phyloP scores from a whole-genome alignment of 2,888 invertebrate genomes.

The Cryptophagus acutangulus region DNA sequence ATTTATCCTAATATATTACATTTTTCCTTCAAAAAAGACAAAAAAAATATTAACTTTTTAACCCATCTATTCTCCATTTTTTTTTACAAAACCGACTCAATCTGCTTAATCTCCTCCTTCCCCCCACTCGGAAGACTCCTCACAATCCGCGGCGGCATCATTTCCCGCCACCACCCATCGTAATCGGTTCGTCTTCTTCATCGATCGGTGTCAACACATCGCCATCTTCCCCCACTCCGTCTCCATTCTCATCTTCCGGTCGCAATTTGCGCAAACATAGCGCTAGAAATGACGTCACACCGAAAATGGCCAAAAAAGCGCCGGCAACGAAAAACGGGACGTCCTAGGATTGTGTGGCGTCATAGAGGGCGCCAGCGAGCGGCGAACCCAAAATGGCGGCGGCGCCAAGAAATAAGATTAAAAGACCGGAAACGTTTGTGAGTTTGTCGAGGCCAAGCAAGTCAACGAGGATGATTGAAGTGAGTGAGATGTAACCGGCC shows the following conservation, averaged over 20 bases:
- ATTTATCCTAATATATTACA: too few relatives aligned
- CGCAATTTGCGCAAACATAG: conserved; percentile 62
- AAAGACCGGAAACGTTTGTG: conserved; percentile 94
- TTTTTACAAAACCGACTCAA: conserved; percentile 72
- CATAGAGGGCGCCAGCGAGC: conserved; percentile 83
- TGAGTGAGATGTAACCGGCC: conserved; percentile 96
- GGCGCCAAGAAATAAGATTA: conserved; percentile 92
- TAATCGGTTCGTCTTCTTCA: conserved; percentile 66
- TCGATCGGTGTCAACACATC: conserved; percentile 79
- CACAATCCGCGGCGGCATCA: conserved; percentile 64
- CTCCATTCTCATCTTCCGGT: conserved; percentile 44
- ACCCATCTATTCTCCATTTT: too few relatives aligned
- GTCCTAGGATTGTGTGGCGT: conserved; percentile 78
- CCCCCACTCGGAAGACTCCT: conserved; percentile 65
- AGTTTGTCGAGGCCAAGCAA: conserved; percentile 90
- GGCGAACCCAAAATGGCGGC: conserved; percentile 86
- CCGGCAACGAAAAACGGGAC: conserved; percentile 92
- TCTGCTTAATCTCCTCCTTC: conserved; percentile 61
- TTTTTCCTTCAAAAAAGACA: too few relatives aligned
- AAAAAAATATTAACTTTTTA: too few relatives aligned
- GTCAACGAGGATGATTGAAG: conserved; percentile 96
- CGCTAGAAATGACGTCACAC: conserved; percentile 77
- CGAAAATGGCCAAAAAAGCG: conserved; percentile 77
- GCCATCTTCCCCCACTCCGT: conserved; percentile 35
- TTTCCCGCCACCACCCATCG: conserved; percentile 51